Evolutionary conservation across 2,797 vertebrate genomes (phyloP), one percentile per base, ranked within the genome.

Genomic region (Syndactyla subalaris): DNA sequence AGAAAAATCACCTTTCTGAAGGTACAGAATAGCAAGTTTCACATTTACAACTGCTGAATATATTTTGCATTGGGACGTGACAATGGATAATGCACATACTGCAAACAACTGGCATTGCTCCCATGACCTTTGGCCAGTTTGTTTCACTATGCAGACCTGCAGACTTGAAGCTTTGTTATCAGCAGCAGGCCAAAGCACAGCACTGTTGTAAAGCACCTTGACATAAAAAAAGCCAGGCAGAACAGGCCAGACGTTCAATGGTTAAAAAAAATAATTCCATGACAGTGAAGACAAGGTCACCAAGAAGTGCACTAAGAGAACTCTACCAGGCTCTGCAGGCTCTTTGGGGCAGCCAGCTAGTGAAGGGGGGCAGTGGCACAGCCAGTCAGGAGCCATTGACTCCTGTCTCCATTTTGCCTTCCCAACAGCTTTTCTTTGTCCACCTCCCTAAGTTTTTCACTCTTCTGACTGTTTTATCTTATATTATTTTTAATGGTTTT

Each of bases 191-290:
- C 74, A 82, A 83, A 58, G 79, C 55, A 81, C 62, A 90, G 14
- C 51, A 41, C 18, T 2, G 0, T 39, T 6, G 13, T 78, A 89
- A 91, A 93, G 45, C 34, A 74, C 13, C 26, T 49, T 0, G 0
- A 45, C 32, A 51, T 73, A 45, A 76, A 85, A 91, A 93, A 26
- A 1, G n/a, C 0, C 26, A 46, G 5, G 3, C 9, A n/a, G 9
- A 67, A 12, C 7, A 73, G 45, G 15, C 36, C 43, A 66, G 34
- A 3, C 26, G 81, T 66, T 39, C 24, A 67, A 2, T 27, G n/a
- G 59, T 46, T 73, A 73, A 59, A 82, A 52, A 79, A 78, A 14
- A 30, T 22, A 9, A 9, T 34, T n/a, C 26, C 38, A 4, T 20
- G 15, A 23, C 7, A 17, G 24, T 70, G 10, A 79, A 76, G 29